These are phyloP conservation scores for Leptinotarsa haldemani DNA, from an alignment of 2,888 invertebrate species.

Conservation along the genomic window DNA sequence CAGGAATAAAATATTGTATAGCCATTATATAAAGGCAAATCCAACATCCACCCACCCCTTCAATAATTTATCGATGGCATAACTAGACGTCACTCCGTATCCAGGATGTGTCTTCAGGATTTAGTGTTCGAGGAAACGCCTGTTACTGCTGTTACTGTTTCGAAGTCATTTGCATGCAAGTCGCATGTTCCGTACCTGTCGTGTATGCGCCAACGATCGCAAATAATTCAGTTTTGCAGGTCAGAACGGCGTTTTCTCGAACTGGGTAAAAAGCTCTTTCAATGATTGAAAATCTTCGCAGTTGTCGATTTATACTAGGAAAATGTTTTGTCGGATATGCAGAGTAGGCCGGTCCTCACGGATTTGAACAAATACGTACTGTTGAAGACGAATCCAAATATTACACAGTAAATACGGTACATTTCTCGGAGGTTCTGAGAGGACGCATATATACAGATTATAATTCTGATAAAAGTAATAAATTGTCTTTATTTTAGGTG, in stretches of 20 bases:
- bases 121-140: constrained; percentile 2
- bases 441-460: too few relatives aligned
- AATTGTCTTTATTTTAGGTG: too few relatives aligned
- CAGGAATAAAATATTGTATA: too few relatives aligned
- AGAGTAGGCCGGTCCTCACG: not conserved
- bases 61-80: not conserved
- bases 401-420: too few relatives aligned
- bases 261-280: not conserved
- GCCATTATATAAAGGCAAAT: not conserved
- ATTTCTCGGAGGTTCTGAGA: too few relatives aligned
- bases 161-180: constrained; percentile 34
- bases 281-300: not conserved
- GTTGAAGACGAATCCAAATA: too few relatives aligned
- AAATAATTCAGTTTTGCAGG: constrained; percentile 1
- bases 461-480: too few relatives aligned
- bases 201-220: constrained; percentile 12
- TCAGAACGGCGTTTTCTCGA: not conserved
- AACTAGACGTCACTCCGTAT: constrained; percentile 2
- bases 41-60: not conserved
- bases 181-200: constrained; percentile 28
- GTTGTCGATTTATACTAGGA: not conserved
- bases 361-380: not conserved
- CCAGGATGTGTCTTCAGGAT: not conserved
- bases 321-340: not conserved
- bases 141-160: constrained; percentile 8